Evolutionary conservation across 1,140 invertebrate genomes (phyloP).

Genomic region (Apis florea): DNA sequence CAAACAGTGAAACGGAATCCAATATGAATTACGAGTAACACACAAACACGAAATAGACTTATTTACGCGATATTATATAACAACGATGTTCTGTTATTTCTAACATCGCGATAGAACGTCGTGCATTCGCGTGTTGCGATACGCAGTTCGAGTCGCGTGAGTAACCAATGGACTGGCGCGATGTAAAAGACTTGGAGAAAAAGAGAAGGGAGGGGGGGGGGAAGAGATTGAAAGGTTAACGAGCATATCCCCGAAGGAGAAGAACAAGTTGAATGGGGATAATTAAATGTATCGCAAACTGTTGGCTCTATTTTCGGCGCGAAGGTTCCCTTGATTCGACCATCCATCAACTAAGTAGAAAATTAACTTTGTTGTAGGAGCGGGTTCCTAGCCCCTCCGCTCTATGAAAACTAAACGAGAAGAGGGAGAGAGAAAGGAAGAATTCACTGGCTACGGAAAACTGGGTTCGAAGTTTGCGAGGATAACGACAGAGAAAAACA

Average conservation of each 20-base stretch:
- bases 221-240: background rate
- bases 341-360: conserved; percentile 20
- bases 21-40: conserved; percentile 16
- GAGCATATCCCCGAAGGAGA: background rate
- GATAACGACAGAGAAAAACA: background rate
- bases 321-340: background rate
- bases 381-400: too few species aligned
- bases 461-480: background rate
- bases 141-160: background rate
- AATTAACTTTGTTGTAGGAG: conserved; percentile 7
- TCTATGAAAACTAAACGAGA: background rate
- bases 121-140: background rate
- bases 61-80: conserved; percentile 13
- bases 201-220: background rate
- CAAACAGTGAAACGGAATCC: conserved; percentile 8
- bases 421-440: background rate
- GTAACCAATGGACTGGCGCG: background rate
- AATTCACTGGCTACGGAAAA: background rate
- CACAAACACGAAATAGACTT: background rate
- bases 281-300: conserved; percentile 7
- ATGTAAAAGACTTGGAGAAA: background rate
- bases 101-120: background rate
- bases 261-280: background rate
- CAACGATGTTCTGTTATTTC: conserved; percentile 5
- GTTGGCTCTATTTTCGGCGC: background rate